phyloP scores from a whole-genome alignment of 2,113 vertebrate genomes.

The Boleophthalmus pectinirostris region DNA sequence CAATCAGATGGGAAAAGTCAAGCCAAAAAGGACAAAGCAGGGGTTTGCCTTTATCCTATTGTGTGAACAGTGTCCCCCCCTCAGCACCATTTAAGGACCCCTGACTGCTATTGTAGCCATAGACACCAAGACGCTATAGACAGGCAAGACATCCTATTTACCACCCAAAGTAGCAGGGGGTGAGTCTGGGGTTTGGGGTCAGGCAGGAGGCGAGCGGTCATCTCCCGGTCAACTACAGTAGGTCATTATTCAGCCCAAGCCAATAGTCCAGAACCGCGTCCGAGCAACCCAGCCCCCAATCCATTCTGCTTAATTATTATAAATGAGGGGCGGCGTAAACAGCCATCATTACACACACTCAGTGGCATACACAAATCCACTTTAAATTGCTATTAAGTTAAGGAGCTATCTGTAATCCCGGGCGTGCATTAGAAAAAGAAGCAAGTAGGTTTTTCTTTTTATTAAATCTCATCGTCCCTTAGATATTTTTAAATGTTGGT shows the following conservation, averaged over 20 bases:
- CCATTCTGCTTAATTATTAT: conserved; percentile 97
- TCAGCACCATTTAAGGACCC: conserved; percentile 75
- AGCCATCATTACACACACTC: conserved; percentile 85
- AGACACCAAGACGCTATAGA: conserved; percentile 77
- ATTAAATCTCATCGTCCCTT: conserved; percentile 75
- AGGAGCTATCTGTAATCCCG: conserved; percentile 81
- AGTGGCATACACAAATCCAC: conserved; percentile 83
- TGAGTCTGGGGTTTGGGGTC: conserved; percentile 87
- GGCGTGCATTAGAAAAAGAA: conserved; percentile 72
- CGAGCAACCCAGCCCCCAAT: conserved; percentile 77
- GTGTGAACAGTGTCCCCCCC: conserved; percentile 58
- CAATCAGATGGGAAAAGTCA: conserved; percentile 79
- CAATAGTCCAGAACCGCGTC: conserved; percentile 90
- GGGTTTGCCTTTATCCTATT: conserved; percentile 70
- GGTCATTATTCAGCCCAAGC: conserved; percentile 91
- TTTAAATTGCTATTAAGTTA: conserved; percentile 86
- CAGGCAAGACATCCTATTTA: conserved; percentile 81
- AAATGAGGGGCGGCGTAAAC: conserved; percentile 90
- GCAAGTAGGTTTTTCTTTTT: conserved; percentile 66
- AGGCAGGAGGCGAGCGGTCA: conserved; percentile 93
- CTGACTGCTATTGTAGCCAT: conserved; percentile 75
- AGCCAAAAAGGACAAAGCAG: conserved; percentile 68
- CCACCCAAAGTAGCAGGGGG: conserved; percentile 84
- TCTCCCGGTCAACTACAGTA: conserved; percentile 92
- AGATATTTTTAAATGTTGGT: conserved; percentile 73